A percentile compares a stretch with the other conserved stretches of the same genome.
Evolutionary conservation across 2,113 vertebrate species (phyloP).

Genomic region (Scophthalmus maximus): DNA sequence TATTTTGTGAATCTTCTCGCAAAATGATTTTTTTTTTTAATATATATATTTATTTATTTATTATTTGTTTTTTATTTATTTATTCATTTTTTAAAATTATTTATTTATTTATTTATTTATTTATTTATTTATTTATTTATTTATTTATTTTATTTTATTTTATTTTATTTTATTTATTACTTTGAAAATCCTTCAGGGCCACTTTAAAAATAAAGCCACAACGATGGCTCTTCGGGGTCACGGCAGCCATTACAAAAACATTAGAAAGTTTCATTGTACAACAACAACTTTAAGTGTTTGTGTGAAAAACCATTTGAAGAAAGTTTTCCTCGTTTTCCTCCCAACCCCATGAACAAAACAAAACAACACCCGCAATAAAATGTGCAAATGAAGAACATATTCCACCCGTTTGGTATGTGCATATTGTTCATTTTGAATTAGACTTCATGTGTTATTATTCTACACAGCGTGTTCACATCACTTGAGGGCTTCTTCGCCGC

Average conservation of each 20-base stretch:
- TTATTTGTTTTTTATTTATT: too few relatives aligned
- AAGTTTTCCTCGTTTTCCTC: neutral
- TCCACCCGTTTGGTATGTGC: neutral
- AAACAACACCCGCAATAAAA: constrained; percentile 10
- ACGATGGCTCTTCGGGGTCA: neutral
- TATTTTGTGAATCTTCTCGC: too few relatives aligned
- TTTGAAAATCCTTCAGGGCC: neutral
- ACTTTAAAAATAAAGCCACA: neutral
- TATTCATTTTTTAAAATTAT: too few relatives aligned
- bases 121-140: neutral
- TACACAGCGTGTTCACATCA: neutral
- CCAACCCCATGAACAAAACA: neutral
- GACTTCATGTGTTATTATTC: neutral
- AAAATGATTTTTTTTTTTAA: neutral
- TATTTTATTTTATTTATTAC: neutral
- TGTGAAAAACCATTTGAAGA: neutral
- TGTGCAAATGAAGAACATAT: neutral
- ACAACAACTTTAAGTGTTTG: neutral
- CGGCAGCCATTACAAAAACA: neutral
- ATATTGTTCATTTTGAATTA: neutral
- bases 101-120: neutral
- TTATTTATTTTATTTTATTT: neutral
- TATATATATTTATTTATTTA: neutral
- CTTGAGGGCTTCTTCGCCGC: too few relatives aligned
- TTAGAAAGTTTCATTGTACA: neutral